Percentiles rank a stretch among this genome's conserved stretches.
phyloP scores from a whole-genome alignment of 2,888 invertebrate species.

The Lingula anatina region DNA sequence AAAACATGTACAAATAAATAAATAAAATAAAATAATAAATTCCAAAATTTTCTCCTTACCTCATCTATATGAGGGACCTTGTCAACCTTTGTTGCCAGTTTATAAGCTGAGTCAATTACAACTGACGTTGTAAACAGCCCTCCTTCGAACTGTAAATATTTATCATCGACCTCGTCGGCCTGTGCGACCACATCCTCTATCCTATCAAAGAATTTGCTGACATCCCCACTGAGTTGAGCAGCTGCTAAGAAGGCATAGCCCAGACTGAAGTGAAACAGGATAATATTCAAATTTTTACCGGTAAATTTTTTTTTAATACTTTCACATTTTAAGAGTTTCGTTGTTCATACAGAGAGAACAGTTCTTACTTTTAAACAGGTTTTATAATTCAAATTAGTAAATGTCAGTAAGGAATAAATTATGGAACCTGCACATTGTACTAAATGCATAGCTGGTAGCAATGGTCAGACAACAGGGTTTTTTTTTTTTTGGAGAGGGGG shows the following conservation, averaged over 20 bases:
- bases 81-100: conserved; percentile 61
- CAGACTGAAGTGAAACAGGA: conserved; percentile 61
- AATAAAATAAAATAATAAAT: not conserved
- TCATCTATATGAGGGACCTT: conserved; percentile 66
- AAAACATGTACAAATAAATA: not conserved
- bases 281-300: too few species aligned
- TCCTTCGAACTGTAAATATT: conserved; percentile 79
- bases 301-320: too few species aligned
- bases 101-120: conserved; percentile 63
- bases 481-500: too few species aligned
- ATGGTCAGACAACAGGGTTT: too few species aligned
- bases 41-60: conserved; percentile 22
- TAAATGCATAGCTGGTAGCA: too few species aligned
- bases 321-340: too few species aligned
- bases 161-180: conserved; percentile 90
- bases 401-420: too few species aligned
- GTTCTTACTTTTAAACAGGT: too few species aligned
- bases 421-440: too few species aligned
- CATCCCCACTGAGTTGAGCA: conserved; percentile 63
- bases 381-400: too few species aligned
- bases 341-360: not conserved
- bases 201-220: conserved; percentile 60
- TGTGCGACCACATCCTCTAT: conserved; percentile 90
- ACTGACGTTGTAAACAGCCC: conserved; percentile 56
- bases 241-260: conserved; percentile 81